Percentiles rank a stretch among this genome's conserved stretches.
These are phyloP conservation scores for Megaceryle alcyon DNA, from an alignment of 2,797 vertebrate species.

Conservation along the genomic window DNA sequence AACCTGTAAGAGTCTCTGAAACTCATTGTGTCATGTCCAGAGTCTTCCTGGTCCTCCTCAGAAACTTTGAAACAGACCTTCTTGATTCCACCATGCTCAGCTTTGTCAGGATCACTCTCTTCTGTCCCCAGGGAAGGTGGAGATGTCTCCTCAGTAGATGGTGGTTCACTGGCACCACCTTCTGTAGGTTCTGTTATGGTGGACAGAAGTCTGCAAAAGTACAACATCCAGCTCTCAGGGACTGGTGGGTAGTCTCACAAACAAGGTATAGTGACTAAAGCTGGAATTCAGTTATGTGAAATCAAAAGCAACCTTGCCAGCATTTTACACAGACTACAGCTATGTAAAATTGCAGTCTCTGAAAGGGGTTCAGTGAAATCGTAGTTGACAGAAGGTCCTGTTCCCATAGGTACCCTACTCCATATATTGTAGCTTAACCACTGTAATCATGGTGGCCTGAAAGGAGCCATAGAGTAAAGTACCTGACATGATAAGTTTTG, in stretches of 20 bases:
- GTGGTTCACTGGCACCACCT: slow-evolving; percentile 79
- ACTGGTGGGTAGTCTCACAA: neutral
- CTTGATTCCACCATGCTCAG: slow-evolving; percentile 90
- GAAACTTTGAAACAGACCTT: slow-evolving; percentile 97
- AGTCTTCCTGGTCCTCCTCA: slow-evolving; percentile 98
- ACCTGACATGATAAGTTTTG: neutral
- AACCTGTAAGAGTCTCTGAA: slow-evolving; percentile 99
- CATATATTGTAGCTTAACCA: neutral
- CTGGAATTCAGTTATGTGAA: neutral
- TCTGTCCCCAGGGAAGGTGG: slow-evolving; percentile 84
- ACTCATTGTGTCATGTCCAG: slow-evolving; percentile 98
- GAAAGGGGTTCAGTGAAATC: neutral
- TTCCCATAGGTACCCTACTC: neutral
- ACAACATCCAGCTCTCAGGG: neutral
- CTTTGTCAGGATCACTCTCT: slow-evolving; percentile 88
- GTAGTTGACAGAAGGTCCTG: neutral
- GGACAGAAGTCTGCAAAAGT: slow-evolving; percentile 77
- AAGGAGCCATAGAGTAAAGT: neutral
- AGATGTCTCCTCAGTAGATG: slow-evolving; percentile 80
- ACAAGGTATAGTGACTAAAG: neutral
- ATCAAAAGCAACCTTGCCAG: neutral
- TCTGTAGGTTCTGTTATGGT: slow-evolving; percentile 93
- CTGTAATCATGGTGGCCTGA: neutral
- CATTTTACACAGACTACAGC: neutral
- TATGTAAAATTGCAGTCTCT: neutral